Percentiles rank a stretch among this genome's conserved stretches.
These are phyloP conservation scores for Clarias fuscus DNA, from an alignment of 2,797 vertebrate genomes.

Conservation along the genomic window DNA sequence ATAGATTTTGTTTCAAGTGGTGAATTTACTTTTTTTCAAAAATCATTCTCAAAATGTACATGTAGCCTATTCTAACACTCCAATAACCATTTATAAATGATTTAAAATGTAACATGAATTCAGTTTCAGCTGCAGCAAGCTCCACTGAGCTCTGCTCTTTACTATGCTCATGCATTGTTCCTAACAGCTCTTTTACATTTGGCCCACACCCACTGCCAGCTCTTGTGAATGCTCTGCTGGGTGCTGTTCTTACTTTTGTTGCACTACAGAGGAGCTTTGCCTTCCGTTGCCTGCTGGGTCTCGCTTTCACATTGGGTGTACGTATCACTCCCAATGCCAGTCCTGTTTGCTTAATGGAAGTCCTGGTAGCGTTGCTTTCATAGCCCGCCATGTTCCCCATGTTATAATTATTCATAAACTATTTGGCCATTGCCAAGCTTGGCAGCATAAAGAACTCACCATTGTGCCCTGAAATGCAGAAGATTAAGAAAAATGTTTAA, in stretches of 20 bases:
- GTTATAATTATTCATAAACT: background rate
- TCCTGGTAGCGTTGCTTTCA: background rate
- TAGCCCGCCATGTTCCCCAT: background rate
- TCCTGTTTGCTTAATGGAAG: background rate
- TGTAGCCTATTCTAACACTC: background rate
- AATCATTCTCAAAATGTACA: background rate
- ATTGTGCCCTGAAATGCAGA: background rate
- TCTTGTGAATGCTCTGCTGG: background rate
- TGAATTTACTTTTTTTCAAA: background rate
- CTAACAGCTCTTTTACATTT: slow-evolving; percentile 3
- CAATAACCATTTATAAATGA: background rate
- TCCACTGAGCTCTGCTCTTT: background rate
- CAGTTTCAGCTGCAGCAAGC: background rate
- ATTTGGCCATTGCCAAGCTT: background rate
- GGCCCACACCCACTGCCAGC: too few species aligned
- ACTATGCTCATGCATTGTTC: background rate
- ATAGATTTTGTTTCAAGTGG: background rate
- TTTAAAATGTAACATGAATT: background rate
- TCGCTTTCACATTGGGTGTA: background rate
- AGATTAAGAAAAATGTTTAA: background rate
- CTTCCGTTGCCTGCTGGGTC: background rate
- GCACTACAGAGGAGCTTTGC: background rate
- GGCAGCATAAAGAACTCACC: background rate
- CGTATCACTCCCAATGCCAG: background rate
- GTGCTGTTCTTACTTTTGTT: background rate